Percentiles rank a stretch among this genome's conserved stretches.
These are phyloP conservation scores for Nasonia giraulti DNA, from an alignment of 1,140 invertebrate species.

Conservation along the genomic window DNA sequence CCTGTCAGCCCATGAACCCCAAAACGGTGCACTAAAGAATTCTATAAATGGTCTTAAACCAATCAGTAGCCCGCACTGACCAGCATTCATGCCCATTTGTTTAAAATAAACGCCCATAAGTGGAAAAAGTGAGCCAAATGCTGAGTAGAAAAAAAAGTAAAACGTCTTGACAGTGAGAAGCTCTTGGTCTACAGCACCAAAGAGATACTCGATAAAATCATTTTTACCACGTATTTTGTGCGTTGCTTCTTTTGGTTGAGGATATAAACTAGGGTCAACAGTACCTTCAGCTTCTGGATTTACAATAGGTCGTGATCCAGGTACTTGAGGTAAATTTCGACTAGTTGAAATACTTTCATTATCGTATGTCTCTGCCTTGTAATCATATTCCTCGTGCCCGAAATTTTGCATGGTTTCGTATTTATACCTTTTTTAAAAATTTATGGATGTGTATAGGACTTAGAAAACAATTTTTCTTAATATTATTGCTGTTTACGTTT, in stretches of 20 bases:
- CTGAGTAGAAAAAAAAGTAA: slow-evolving; percentile 99
- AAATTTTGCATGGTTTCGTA: slow-evolving; percentile 64
- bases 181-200: slow-evolving; percentile 90
- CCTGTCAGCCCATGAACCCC: slow-evolving; percentile 95
- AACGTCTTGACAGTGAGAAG: slow-evolving; percentile 95
- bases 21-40: slow-evolving; percentile 97
- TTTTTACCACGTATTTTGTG: slow-evolving; percentile 90
- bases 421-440: slow-evolving; percentile 14
- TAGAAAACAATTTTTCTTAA: neutral
- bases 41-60: slow-evolving; percentile 97
- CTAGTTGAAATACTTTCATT: slow-evolving; percentile 34
- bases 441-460: neutral
- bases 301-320: slow-evolving; percentile 78
- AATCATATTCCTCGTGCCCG: slow-evolving; percentile 66
- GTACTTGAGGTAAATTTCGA: slow-evolving; percentile 59
- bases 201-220: slow-evolving; percentile 88
- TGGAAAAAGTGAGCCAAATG: slow-evolving; percentile 98
- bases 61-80: slow-evolving; percentile 93
- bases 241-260: slow-evolving; percentile 89
- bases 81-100: slow-evolving; percentile 98
- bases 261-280: slow-evolving; percentile 84
- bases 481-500: neutral
- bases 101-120: slow-evolving; percentile 99
- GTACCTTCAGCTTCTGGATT: slow-evolving; percentile 84
- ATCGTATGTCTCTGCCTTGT: slow-evolving; percentile 50